Conservation (phyloP, 2,888 invertebrate species). For the Ischnus inquisitorius region DNA sequence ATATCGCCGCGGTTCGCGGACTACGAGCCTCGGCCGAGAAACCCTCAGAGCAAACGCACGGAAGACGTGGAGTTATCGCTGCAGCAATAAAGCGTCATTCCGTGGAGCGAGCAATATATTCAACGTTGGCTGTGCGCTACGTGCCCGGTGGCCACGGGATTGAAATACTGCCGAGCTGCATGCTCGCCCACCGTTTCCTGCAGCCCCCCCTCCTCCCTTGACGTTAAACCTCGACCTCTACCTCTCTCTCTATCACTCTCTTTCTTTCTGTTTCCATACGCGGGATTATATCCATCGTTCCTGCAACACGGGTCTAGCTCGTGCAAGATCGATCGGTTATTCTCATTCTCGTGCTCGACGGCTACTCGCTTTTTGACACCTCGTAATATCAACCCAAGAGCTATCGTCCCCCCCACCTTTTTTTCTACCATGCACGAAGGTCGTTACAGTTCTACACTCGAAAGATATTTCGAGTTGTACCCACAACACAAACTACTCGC, state of each 20-base stretch:
- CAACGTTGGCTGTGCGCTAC: slow-evolving; percentile 45
- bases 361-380: slow-evolving; percentile 50
- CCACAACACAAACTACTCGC: neutral
- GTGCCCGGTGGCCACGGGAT: slow-evolving; percentile 61
- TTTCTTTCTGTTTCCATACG: slow-evolving; percentile 26
- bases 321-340: slow-evolving; percentile 49
- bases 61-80: slow-evolving; percentile 70
- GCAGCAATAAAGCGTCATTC: slow-evolving; percentile 72
- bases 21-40: slow-evolving; percentile 26
- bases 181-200: slow-evolving; percentile 70
- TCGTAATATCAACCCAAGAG: slow-evolving; percentile 42
- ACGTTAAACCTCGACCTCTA: slow-evolving; percentile 64
- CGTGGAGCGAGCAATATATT: slow-evolving; percentile 69
- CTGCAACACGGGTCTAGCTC: neutral
- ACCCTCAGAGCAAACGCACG: slow-evolving; percentile 59
- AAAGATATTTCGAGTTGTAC: slow-evolving; percentile 6
- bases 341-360: slow-evolving; percentile 45
- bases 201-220: slow-evolving; percentile 50
- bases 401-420: neutral
- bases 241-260: slow-evolving; percentile 40
- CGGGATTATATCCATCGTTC: slow-evolving; percentile 39
- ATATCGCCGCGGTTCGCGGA: slow-evolving; percentile 21
- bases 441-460: neutral
- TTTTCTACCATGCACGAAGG: slow-evolving; percentile 15
- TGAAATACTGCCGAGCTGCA: slow-evolving; percentile 71